Evolutionary conservation across 2,113 vertebrate genomes (phyloP), one percentile per base, ranked within the genome.

Genomic region (Pterocles gutturalis): DNA sequence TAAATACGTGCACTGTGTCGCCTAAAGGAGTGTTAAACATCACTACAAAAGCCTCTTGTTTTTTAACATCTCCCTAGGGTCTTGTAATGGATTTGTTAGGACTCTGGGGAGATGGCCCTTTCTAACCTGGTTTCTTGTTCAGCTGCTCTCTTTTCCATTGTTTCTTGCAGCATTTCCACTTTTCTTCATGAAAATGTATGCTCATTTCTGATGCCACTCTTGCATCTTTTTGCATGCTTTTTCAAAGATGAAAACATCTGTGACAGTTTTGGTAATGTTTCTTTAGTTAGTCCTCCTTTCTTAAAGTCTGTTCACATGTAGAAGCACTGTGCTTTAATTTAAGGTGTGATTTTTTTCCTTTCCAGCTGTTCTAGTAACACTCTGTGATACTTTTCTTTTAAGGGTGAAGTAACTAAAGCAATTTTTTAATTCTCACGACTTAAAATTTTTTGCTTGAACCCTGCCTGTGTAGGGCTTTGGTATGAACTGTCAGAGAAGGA

Each of bases 111-210:
- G 38, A 65, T 87, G 79, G 86, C 75, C 46, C 36, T 86, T 83
- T 91, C 76, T 96, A 83, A 95, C 62, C 72, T 73, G 20, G 21
- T 72, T 93, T 96, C 85, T 94, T 62, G 67, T 87, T 95, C 91
- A 93, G 53, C 29, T 72, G 17, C 84, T 92, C 1, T 3, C 38
- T 88, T 72, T 75, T 81, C 67, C 38, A 54, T 77, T 1, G 11
- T 86, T 96, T 87, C 58, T 38, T 90, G 41, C 61, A 69, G 67
- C 2, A 1, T 88, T 92, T 90, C 77, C 0, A 0, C 38, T 83
- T 89, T 85, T 89, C 41, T 83, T 73, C 2, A 0, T 73, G 73
- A 54, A 87, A 93, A 73, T 53, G 18, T 8, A 15, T 10, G 31
- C 46, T 91, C 6, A 1, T 7, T 95, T 90, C 15, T 89, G n/a